Conservation (phyloP, 2,888 invertebrate genomes). For the Drosophila yooni region DNA sequence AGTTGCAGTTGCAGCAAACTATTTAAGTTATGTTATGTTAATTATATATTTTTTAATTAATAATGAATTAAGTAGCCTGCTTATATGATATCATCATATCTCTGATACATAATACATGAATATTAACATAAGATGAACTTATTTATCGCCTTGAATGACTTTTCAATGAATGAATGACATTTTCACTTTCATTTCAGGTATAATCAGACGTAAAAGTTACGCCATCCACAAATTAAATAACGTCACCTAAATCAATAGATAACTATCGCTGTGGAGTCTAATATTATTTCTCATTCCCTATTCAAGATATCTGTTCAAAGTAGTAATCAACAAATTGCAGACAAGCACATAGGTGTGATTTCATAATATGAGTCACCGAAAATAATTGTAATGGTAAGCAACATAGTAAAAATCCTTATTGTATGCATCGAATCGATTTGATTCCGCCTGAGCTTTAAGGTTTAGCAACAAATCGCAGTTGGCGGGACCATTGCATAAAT, state of each 20-base stretch:
- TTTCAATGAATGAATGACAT: background rate
- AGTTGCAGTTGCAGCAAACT: background rate
- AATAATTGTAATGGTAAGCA: background rate
- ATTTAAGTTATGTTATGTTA: background rate
- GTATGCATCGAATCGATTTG: background rate
- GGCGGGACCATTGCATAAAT: slow-evolving; percentile 9
- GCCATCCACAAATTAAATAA: background rate
- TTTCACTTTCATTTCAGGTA: background rate
- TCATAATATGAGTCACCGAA: background rate
- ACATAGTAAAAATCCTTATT: background rate
- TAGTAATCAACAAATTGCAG: background rate
- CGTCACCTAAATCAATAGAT: background rate
- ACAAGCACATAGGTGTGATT: background rate
- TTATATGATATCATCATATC: no score
- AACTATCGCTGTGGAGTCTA: background rate
- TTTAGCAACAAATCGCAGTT: slow-evolving; percentile 4
- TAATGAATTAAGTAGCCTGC: no score
- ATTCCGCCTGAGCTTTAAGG: background rate
- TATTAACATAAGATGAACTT: background rate
- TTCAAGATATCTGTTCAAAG: background rate
- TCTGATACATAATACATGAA: no score
- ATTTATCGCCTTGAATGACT: background rate
- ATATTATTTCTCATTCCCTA: background rate
- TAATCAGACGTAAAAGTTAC: background rate
- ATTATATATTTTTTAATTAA: background rate